These are phyloP conservation scores for Stramonita haemastoma DNA, from an alignment of 2,888 invertebrate species.

Conservation along the genomic window DNA sequence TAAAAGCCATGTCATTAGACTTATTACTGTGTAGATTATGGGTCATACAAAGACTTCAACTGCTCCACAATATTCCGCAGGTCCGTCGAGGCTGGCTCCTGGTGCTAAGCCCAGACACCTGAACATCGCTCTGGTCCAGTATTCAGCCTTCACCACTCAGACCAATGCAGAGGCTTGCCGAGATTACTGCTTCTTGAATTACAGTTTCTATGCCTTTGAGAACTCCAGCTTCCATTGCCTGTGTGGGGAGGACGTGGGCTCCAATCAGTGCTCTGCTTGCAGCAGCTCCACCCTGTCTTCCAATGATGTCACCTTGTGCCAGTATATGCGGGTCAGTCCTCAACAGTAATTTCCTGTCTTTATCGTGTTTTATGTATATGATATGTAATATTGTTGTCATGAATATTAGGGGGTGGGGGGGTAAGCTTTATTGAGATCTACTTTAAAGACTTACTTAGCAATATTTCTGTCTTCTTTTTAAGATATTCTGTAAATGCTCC, in stretches of 20 bases:
- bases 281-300: conserved; percentile 8
- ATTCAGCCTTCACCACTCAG: conserved; percentile 19
- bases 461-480: background rate
- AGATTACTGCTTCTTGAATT: conserved; percentile 36
- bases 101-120: conserved; percentile 44
- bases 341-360: background rate
- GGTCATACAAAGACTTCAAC: no score
- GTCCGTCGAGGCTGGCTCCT: conserved; percentile 44
- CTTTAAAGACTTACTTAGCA: background rate
- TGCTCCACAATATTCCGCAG: conserved; percentile 8
- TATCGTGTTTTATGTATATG: background rate
- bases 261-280: conserved; percentile 42
- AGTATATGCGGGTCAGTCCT: conserved; percentile 28
- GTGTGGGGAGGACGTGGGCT: conserved; percentile 41
- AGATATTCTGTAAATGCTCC: no score
- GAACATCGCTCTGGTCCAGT: conserved; percentile 37
- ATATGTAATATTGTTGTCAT: no score
- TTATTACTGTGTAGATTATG: no score
- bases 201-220: conserved; percentile 43
- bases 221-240: conserved; percentile 37
- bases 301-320: conserved; percentile 19
- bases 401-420: no score
- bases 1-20: no score
- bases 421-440: no score
- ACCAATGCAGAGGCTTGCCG: conserved; percentile 34